A percentile compares a stretch with the other conserved stretches of the same genome.
phyloP scores from a whole-genome alignment of 1,140 invertebrate genomes.

The Bombus huntii region DNA sequence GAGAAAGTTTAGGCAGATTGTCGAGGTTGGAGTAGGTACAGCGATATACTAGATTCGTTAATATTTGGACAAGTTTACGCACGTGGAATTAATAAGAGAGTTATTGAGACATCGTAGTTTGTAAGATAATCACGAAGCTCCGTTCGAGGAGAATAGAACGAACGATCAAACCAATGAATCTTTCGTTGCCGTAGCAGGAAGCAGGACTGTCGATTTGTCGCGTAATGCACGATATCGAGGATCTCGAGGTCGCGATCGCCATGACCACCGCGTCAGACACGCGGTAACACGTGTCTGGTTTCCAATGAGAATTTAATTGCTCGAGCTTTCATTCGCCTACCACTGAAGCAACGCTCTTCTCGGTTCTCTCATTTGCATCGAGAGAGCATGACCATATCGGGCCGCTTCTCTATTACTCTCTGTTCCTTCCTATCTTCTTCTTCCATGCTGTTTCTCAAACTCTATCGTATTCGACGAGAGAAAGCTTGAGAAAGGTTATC shows the following conservation, averaged over 20 bases:
- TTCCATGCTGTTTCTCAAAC: neutral
- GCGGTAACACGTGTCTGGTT: slow-evolving; percentile 77
- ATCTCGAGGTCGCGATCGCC: slow-evolving; percentile 79
- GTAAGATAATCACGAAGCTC: too few species aligned
- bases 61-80: too few species aligned
- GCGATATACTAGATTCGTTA: too few species aligned
- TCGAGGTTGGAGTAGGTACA: too few species aligned
- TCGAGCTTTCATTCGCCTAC: slow-evolving; percentile 67
- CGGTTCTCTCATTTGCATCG: slow-evolving; percentile 72
- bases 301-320: slow-evolving; percentile 80
- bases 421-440: slow-evolving; percentile 8
- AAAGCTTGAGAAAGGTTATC: neutral
- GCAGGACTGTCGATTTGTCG: slow-evolving; percentile 51
- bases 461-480: neutral
- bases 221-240: slow-evolving; percentile 78
- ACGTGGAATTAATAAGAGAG: too few species aligned
- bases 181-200: too few species aligned
- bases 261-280: slow-evolving; percentile 78
- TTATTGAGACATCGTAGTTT: too few species aligned
- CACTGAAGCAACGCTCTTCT: slow-evolving; percentile 50
- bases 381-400: slow-evolving; percentile 75
- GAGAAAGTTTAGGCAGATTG: too few species aligned
- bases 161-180: too few species aligned
- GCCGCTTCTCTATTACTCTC: slow-evolving; percentile 70
- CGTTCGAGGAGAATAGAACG: too few species aligned